phyloP scores from a whole-genome alignment of 2,888 invertebrate genomes.

The Pinctada fucata region DNA sequence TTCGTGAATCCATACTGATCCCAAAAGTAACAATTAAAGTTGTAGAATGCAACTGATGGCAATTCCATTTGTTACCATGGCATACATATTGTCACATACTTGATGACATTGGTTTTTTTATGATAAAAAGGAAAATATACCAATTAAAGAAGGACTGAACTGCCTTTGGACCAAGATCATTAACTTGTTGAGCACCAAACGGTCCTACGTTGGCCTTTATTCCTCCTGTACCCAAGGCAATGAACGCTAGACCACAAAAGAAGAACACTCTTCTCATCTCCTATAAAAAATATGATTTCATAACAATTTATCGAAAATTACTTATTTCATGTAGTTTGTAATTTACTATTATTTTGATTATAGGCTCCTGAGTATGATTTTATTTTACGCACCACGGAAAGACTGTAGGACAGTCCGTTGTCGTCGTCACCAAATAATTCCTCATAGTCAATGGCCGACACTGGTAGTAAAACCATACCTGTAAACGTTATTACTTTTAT shows the following conservation, averaged over 20 bases:
- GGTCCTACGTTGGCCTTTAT: slow-evolving; percentile 74
- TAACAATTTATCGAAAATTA: background rate
- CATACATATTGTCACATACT: too few species aligned
- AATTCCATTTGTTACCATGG: too few species aligned
- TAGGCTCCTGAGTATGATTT: too few species aligned
- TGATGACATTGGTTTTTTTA: too few species aligned
- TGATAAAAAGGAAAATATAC: slow-evolving; percentile 40
- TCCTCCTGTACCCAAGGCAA: slow-evolving; percentile 72
- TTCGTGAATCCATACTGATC: too few species aligned
- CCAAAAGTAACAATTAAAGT: too few species aligned
- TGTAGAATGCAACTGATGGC: too few species aligned
- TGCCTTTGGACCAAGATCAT: slow-evolving; percentile 62
- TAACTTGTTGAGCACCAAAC: slow-evolving; percentile 73
- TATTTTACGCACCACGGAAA: slow-evolving; percentile 51
- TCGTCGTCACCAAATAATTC: slow-evolving; percentile 55
- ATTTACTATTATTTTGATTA: too few species aligned
- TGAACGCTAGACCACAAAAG: slow-evolving; percentile 60
- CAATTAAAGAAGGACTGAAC: slow-evolving; percentile 72
- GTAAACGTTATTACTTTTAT: slow-evolving; percentile 7
- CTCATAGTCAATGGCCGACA: slow-evolving; percentile 62
- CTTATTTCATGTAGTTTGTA: background rate
- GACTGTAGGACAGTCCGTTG: slow-evolving; percentile 47
- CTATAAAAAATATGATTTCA: slow-evolving; percentile 42
- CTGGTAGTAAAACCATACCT: slow-evolving; percentile 66
- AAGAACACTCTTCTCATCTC: slow-evolving; percentile 58